A percentile compares a stretch with the other conserved stretches of the same genome.
Evolutionary conservation across 2,797 vertebrate species (phyloP).

Genomic region (Ceryle rudis): DNA sequence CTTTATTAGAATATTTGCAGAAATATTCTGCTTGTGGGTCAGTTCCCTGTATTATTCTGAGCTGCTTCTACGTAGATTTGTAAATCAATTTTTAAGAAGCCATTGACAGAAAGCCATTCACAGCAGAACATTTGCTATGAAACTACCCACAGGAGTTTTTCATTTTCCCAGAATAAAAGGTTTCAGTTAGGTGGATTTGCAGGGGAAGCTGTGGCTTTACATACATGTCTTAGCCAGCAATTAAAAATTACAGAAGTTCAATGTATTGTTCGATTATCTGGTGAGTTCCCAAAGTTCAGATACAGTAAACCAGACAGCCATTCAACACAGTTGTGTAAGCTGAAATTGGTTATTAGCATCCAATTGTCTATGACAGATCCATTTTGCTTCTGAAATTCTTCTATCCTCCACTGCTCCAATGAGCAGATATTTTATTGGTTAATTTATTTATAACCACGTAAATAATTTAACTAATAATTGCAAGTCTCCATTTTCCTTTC

Average conservation of each 20-base stretch:
- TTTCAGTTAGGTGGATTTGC: not conserved
- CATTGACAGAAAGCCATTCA: not conserved
- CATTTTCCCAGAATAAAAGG: not conserved
- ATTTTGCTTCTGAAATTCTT: constrained; percentile 21
- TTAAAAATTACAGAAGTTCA: constrained; percentile 17
- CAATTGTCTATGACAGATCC: not conserved
- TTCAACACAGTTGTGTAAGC: constrained; percentile 1
- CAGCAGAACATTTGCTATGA: not conserved
- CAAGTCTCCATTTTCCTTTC: constrained; percentile 19
- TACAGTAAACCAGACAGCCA: not conserved
- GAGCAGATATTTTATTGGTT: constrained; percentile 6
- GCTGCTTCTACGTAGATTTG: not conserved
- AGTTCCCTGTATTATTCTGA: not conserved
- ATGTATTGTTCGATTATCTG: not conserved
- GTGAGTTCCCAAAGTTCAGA: not conserved
- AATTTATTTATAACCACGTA: constrained; percentile 32
- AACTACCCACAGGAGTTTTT: not conserved
- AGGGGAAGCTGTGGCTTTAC: not conserved
- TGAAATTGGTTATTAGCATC: constrained; percentile 5
- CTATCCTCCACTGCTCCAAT: not conserved
- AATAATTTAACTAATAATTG: constrained; percentile 59
- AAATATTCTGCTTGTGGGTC: not conserved
- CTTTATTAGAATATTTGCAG: not conserved
- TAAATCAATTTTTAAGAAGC: not conserved
- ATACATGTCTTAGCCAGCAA: not conserved